Conservation (phyloP, 1,140 invertebrate species). For the Drosophila persimilis region DNA sequence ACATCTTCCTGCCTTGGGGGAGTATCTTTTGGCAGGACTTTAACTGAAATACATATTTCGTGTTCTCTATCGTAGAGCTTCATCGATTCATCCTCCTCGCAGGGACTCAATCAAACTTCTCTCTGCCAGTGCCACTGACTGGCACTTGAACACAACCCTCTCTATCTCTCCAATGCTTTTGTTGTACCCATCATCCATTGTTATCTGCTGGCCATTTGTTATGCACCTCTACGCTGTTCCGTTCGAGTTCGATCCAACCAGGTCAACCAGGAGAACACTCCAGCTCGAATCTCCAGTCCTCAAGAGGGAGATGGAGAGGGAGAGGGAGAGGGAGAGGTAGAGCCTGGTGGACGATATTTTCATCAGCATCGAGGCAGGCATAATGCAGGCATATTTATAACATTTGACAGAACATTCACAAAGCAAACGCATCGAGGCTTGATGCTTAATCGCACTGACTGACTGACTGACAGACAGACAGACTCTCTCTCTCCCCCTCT, state of each 20-base stretch:
- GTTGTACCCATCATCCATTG: slow-evolving; percentile 49
- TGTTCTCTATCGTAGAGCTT: slow-evolving; percentile 18
- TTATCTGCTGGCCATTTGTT: slow-evolving; percentile 63
- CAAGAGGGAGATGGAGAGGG: background rate
- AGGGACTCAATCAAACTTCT: slow-evolving; percentile 32
- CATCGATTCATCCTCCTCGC: slow-evolving; percentile 31
- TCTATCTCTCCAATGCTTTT: background rate
- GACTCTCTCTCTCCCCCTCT: slow-evolving; percentile 7
- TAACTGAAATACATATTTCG: background rate
- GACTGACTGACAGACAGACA: background rate
- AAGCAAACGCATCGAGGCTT: slow-evolving; percentile 32
- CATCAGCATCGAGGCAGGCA: slow-evolving; percentile 46
- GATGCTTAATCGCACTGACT: slow-evolving; percentile 29
- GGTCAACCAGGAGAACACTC: slow-evolving; percentile 22
- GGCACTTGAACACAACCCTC: slow-evolving; percentile 38
- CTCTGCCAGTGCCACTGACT: slow-evolving; percentile 1
- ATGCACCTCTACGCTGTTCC: slow-evolving; percentile 43
- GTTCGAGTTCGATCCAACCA: slow-evolving; percentile 21
- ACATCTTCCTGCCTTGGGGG: background rate
- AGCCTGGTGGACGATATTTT: slow-evolving; percentile 37
- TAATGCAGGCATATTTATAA: slow-evolving; percentile 64
- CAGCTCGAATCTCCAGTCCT: too few species aligned
- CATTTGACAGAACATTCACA: slow-evolving; percentile 50
- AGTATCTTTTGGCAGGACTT: background rate
- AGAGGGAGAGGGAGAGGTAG: background rate